Conservation (phyloP, 2,113 vertebrate genomes). For the Epinephelus cyanopodus region DNA sequence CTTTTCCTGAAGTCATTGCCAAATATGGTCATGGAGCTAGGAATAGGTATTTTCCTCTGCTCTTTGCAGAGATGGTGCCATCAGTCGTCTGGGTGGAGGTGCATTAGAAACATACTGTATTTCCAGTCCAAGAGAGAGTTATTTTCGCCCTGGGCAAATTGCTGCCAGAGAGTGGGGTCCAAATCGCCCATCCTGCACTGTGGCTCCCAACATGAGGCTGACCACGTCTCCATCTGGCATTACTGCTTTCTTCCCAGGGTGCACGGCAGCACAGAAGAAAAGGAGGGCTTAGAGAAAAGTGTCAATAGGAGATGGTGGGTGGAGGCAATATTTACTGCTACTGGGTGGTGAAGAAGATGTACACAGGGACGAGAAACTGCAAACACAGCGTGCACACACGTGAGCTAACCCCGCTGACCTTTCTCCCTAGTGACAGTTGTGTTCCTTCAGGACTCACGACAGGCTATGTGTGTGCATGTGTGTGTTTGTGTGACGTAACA, state of each 20-base stretch:
- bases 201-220: conserved; percentile 54
- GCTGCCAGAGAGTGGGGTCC: conserved; percentile 54
- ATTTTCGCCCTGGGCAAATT: conserved; percentile 65
- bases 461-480: conserved; percentile 50
- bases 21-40: conserved; percentile 72
- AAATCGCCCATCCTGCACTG: conserved; percentile 59
- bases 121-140: conserved; percentile 52
- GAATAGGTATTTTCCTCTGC: conserved; percentile 72
- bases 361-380: conserved; percentile 7
- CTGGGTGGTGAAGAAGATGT: conserved; percentile 24
- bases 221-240: conserved; percentile 71
- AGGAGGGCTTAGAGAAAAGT: conserved; percentile 22
- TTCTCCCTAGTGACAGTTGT: conserved; percentile 62
- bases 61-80: conserved; percentile 55
- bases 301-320: conserved; percentile 11
- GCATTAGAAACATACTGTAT: conserved; percentile 55
- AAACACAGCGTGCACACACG: conserved; percentile 18
- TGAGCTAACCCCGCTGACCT: conserved; percentile 58
- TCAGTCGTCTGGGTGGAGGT: conserved; percentile 50
- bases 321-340: conserved; percentile 36
- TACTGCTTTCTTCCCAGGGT: conserved; percentile 55
- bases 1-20: conserved; percentile 71
- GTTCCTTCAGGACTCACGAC: conserved; percentile 67
- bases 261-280: conserved; percentile 40
- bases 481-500: conserved; percentile 77